A percentile compares a stretch with the other conserved stretches of the same genome.
These are phyloP conservation scores for Thunnus maccoyii DNA, from an alignment of 2,113 vertebrate genomes.

Conservation along the genomic window DNA sequence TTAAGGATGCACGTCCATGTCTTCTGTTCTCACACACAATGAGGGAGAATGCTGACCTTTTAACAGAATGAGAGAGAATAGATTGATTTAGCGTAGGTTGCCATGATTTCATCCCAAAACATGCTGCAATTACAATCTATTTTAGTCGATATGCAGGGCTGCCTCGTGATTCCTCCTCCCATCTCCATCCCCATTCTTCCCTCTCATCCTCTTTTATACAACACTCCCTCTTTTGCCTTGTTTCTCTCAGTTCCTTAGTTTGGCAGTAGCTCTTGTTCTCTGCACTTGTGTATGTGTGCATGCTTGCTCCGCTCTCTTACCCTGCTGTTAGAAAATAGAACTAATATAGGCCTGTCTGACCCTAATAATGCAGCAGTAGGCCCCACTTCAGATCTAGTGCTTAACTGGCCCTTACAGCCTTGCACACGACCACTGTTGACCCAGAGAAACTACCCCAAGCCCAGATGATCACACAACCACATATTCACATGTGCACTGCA, in stretches of 20 bases:
- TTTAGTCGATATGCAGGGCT: slow-evolving; percentile 62
- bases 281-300: slow-evolving; percentile 9
- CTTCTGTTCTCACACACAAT: slow-evolving; percentile 44
- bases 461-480: not conserved
- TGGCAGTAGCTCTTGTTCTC: slow-evolving; percentile 26
- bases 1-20: slow-evolving; percentile 64
- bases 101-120: slow-evolving; percentile 60
- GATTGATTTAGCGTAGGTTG: slow-evolving; percentile 64
- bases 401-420: slow-evolving; percentile 18
- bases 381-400: not conserved
- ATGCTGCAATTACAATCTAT: slow-evolving; percentile 72
- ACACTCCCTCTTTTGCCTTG: slow-evolving; percentile 34
- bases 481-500: not conserved
- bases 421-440: slow-evolving; percentile 32
- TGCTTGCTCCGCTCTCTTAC: slow-evolving; percentile 37
- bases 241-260: slow-evolving; percentile 55
- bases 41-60: slow-evolving; percentile 69
- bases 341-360: slow-evolving; percentile 32
- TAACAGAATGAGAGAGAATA: slow-evolving; percentile 50
- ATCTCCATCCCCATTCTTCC: slow-evolving; percentile 26
- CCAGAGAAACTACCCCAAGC: slow-evolving; percentile 8
- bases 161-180: slow-evolving; percentile 59
- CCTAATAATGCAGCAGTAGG: slow-evolving; percentile 52
- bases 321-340: slow-evolving; percentile 39
- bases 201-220: slow-evolving; percentile 49